Evolutionary conservation across 2,113 vertebrate species (phyloP).

Genomic region (Buteo buteo): DNA sequence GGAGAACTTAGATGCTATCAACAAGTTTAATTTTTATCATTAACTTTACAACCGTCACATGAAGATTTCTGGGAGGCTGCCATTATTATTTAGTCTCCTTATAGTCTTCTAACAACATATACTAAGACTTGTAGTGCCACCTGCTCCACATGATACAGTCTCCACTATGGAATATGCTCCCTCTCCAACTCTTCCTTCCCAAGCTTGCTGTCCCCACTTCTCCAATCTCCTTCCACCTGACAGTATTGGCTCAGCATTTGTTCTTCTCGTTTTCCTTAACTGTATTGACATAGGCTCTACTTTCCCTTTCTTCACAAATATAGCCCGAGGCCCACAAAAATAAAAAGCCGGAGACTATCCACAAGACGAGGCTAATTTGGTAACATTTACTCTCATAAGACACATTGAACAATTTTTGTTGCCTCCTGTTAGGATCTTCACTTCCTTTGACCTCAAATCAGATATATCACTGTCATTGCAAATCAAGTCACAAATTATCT

Average conservation of each 20-base stretch:
- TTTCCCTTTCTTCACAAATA: background rate
- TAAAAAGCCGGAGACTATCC: background rate
- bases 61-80: background rate
- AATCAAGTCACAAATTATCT: background rate
- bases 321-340: background rate
- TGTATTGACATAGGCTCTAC: background rate
- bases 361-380: background rate
- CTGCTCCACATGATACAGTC: background rate
- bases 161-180: background rate
- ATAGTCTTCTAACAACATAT: background rate
- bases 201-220: background rate
- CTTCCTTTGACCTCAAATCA: background rate
- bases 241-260: background rate
- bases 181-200: background rate
- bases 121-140: background rate
- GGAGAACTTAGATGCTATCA: background rate
- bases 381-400: background rate
- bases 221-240: background rate
- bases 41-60: background rate
- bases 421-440: background rate
- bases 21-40: background rate
- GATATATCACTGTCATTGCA: background rate
- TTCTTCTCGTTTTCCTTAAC: background rate
- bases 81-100: background rate
- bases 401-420: background rate